A percentile compares a stretch with the other conserved stretches of the same genome.
Conservation (phyloP, 1,140 invertebrate genomes). For the Brachionus manjavacas region DNA sequence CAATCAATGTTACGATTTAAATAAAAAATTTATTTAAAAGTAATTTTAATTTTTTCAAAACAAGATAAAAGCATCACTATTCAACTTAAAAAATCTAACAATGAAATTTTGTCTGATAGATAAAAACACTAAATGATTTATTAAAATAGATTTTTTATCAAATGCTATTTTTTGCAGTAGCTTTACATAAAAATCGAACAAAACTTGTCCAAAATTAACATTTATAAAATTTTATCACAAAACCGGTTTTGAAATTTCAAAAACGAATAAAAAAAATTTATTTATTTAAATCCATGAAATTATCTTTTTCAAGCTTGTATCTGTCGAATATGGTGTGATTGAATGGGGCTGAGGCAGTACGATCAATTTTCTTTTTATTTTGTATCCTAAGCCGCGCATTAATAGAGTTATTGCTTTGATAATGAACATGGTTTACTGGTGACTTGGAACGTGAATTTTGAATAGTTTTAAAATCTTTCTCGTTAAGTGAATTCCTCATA, state of each 20-base stretch:
- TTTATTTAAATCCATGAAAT: neutral
- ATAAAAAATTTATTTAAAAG: too few relatives aligned
- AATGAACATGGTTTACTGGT: neutral
- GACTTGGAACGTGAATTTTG: neutral
- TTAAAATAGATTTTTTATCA: neutral
- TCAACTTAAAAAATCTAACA: too few relatives aligned
- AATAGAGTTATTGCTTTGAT: neutral
- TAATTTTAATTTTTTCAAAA: too few relatives aligned
- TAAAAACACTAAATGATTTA: neutral
- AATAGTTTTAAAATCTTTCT: neutral
- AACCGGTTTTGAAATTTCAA: neutral
- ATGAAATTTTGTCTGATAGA: neutral
- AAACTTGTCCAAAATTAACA: neutral
- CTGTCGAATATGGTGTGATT: neutral
- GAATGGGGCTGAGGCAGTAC: neutral
- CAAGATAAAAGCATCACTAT: too few relatives aligned
- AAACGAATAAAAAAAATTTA: neutral
- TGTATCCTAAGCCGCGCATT: neutral
- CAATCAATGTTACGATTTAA: too few relatives aligned
- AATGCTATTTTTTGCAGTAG: neutral
- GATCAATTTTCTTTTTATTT: neutral
- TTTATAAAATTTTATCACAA: neutral
- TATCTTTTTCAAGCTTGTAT: neutral
- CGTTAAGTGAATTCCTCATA: neutral
- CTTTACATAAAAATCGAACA: neutral